Evolutionary conservation across 2,797 vertebrate species (phyloP).

Genomic region (Antrozous pallidus): DNA sequence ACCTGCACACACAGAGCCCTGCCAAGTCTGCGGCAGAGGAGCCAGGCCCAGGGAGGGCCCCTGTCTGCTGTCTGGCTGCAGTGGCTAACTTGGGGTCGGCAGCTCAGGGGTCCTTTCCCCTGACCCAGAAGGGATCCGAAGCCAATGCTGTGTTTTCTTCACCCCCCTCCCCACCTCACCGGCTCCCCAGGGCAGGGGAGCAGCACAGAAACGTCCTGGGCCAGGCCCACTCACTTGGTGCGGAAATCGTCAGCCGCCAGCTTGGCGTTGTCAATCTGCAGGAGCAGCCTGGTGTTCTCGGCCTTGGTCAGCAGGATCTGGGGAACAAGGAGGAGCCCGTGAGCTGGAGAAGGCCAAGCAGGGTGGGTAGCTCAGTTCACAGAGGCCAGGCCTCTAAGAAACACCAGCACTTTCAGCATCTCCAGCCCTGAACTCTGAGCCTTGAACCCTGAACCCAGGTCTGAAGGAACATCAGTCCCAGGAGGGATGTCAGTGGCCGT

Average conservation of each 20-base stretch:
- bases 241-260: slow-evolving; percentile 72
- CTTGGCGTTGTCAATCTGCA: slow-evolving; percentile 76
- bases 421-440: not conserved
- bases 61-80: not conserved
- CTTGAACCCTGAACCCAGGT: not conserved
- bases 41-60: not conserved
- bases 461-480: rapidly evolving
- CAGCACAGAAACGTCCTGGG: not conserved
- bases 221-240: slow-evolving; percentile 71
- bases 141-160: not conserved
- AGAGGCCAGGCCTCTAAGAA: not conserved
- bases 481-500: not conserved
- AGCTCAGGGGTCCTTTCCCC: not conserved
- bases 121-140: not conserved
- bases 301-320: slow-evolving; percentile 74
- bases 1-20: slow-evolving; percentile 47
- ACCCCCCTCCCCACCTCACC: not conserved
- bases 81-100: not conserved
- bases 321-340: not conserved
- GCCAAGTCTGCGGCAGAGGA: not conserved
- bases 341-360: not conserved
- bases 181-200: not conserved
- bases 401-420: not conserved
- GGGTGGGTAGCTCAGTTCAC: not conserved
- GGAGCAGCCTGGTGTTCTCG: slow-evolving; percentile 71